These are phyloP conservation scores for Microctenopoma steveboyesi DNA, from an alignment of 2,797 vertebrate species.

Conservation along the genomic window DNA sequence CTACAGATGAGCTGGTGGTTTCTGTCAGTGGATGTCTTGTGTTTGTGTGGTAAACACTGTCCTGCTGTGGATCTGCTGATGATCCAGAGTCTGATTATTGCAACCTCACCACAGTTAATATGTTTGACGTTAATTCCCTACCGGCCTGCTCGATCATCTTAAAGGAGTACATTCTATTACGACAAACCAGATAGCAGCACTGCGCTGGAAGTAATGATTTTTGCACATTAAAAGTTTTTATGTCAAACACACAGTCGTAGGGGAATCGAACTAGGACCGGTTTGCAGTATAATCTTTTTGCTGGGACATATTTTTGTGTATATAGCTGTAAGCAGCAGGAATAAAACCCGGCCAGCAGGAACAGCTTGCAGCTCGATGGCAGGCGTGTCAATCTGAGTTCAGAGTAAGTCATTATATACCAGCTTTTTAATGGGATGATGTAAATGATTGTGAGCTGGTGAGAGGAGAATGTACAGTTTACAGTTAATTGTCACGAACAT, in stretches of 20 bases:
- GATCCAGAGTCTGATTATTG: background rate
- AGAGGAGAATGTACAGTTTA: background rate
- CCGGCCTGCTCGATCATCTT: constrained; percentile 7
- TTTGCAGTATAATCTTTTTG: background rate
- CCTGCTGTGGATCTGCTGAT: constrained; percentile 7
- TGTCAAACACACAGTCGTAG: background rate
- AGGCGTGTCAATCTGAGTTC: no score
- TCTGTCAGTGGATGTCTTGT: constrained; percentile 14
- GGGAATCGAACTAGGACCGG: no score
- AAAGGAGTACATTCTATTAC: background rate
- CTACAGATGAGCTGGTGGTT: constrained; percentile 17
- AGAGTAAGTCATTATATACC: no score
- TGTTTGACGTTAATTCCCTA: background rate
- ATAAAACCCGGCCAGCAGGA: background rate
- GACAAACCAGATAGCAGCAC: background rate
- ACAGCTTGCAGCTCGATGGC: no score
- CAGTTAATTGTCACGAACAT: background rate
- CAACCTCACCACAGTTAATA: background rate
- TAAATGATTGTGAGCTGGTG: background rate
- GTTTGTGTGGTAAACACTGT: constrained; percentile 13
- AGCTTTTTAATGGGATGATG: background rate
- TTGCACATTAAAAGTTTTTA: background rate
- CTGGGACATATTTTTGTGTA: background rate
- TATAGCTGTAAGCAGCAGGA: background rate
- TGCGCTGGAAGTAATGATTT: background rate